Percentiles rank a stretch among this genome's conserved stretches.
Conservation (phyloP, 2,888 invertebrate species). For the Alitta virens region DNA sequence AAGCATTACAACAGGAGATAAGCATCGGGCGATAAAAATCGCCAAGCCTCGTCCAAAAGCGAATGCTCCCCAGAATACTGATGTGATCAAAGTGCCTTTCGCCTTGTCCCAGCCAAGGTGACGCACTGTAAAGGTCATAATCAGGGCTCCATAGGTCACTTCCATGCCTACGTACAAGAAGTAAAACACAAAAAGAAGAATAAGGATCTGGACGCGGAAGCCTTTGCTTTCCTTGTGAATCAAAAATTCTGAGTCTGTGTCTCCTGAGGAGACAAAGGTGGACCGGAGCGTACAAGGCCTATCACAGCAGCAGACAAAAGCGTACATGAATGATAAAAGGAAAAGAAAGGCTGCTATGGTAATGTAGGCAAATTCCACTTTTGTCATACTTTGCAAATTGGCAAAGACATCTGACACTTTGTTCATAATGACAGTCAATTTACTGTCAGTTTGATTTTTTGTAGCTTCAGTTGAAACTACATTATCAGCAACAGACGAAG, state of each 20-base stretch:
- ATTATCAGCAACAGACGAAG: background rate
- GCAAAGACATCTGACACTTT: conserved; percentile 31
- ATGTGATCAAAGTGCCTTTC: conserved; percentile 53
- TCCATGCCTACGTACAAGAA: conserved; percentile 58
- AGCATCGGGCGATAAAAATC: conserved; percentile 54
- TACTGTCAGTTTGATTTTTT: background rate
- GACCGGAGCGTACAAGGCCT: background rate
- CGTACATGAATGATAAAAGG: conserved; percentile 49
- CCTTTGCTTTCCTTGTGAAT: conserved; percentile 20
- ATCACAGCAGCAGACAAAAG: conserved; percentile 48
- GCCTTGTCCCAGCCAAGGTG: conserved; percentile 46
- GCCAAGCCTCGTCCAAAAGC: conserved; percentile 56
- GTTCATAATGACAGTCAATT: background rate
- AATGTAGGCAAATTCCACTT: conserved; percentile 55
- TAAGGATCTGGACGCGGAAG: conserved; percentile 43
- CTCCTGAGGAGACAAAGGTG: background rate
- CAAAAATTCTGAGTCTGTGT: conserved; percentile 6
- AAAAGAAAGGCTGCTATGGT: conserved; percentile 53
- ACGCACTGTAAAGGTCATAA: conserved; percentile 54
- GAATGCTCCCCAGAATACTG: conserved; percentile 58
- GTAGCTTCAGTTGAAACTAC: background rate
- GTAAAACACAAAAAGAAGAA: conserved; percentile 54
- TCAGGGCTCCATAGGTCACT: conserved; percentile 58
- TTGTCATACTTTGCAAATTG: conserved; percentile 34
- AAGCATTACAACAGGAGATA: conserved; percentile 55